phyloP scores from a whole-genome alignment of 2,888 invertebrate species.

The Altica lythri region DNA sequence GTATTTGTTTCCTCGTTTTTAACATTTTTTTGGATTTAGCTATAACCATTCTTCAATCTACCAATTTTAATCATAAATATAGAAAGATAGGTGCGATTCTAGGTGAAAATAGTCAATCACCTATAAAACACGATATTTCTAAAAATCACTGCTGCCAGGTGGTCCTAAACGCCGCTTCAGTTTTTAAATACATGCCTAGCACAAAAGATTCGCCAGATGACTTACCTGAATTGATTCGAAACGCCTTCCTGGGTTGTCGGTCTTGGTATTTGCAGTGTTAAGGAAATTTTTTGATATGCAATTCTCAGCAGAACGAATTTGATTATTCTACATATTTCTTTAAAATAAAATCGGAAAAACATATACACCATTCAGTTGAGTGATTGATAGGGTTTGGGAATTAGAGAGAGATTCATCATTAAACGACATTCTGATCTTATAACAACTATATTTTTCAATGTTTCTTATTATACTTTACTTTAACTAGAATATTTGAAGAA shows the following conservation, averaged over 20 bases:
- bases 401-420: neutral
- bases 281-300: neutral
- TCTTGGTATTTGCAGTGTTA: neutral
- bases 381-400: constrained; percentile 6
- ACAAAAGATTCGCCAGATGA: constrained; percentile 42
- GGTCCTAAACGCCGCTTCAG: constrained; percentile 39
- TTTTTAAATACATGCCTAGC: constrained; percentile 16
- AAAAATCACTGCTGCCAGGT: constrained; percentile 34
- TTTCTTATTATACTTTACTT: too few species aligned
- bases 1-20: too few species aligned
- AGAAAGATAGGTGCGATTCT: too few species aligned
- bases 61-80: too few species aligned
- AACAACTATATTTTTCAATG: neutral
- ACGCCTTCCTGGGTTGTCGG: constrained; percentile 30
- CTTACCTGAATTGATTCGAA: constrained; percentile 49
- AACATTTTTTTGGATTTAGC: too few species aligned
- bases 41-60: too few species aligned
- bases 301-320: constrained; percentile 11
- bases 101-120: too few species aligned
- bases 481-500: too few species aligned
- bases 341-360: constrained; percentile 6
- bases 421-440: neutral
- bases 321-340: constrained; percentile 2
- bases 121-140: neutral
- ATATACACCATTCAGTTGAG: constrained; percentile 4